Evolutionary conservation across 2,797 vertebrate species (phyloP), one percentile per base, ranked within the genome.

Genomic region (Crocidura indochinensis): DNA sequence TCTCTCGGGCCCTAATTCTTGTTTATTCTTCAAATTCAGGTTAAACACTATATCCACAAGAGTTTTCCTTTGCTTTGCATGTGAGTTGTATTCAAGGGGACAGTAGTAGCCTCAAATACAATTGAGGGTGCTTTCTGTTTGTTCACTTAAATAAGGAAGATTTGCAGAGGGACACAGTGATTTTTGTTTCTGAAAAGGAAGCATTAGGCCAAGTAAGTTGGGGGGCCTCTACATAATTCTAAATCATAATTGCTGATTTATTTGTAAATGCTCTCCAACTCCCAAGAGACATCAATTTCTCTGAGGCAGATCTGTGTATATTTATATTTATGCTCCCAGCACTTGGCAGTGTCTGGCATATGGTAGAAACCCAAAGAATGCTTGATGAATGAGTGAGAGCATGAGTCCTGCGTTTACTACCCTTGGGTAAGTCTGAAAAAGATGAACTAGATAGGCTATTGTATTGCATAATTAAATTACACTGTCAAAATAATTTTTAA

Each of bases 401-500:
- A 3, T 6, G 19, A 1, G 6, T 68, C 69, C 71, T 87, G 91
- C 87, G 38, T 81, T 86, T 72, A 47, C 53, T 29, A 60, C 47
- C 88, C 87, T 62, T 80, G 89, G 47, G 56, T 89, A 87, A 93
- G 31, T 82, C 81, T 67, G 24, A 81, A 78, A 78, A 92, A 95
- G 91, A 95, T 90, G 87, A 92, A 95, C 79, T 94, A 67, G 93
- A 96, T 89, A 76, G 65, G 89, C 76, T 75, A 89, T 76, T 93
- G 89, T 91, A 56, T 87, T 93, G 68, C 51, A 64, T 95, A 96
- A 96, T 96, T 96, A 77, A 96, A 96, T 96, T 94, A 92, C 68
- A 75, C 84, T 87, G 72, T 96, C 94, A 92, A 96, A 96, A 96
- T 94, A 94, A 87, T 89, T 83, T 94, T 93, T 94, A 93, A 94